Percentiles rank a stretch among this genome's conserved stretches.
These are phyloP conservation scores for Gallinago jamesoni DNA, from an alignment of 2,113 vertebrate genomes.

Conservation along the genomic window DNA sequence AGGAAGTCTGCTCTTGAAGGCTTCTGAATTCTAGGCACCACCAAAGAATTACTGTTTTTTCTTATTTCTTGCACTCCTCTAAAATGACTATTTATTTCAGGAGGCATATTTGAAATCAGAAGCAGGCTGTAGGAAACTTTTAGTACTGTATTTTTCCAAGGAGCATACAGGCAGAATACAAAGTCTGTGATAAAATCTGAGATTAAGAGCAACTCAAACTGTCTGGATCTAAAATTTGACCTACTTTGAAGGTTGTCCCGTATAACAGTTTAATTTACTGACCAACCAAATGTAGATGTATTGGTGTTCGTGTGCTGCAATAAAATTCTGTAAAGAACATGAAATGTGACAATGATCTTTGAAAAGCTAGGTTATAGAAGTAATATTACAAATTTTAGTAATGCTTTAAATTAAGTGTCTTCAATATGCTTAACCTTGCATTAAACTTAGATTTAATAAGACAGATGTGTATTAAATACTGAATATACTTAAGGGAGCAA, in stretches of 20 bases:
- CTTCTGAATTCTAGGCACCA: conserved; percentile 17
- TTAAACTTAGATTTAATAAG: conserved; percentile 63
- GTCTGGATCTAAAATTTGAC: conserved; percentile 61
- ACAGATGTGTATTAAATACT: conserved; percentile 44
- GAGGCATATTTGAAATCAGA: conserved; percentile 44
- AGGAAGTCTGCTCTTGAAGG: conserved; percentile 31
- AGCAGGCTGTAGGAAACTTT: neutral
- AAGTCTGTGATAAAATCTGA: conserved; percentile 31
- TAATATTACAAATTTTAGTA: conserved; percentile 68
- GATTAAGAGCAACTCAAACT: conserved; percentile 39
- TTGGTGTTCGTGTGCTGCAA: conserved; percentile 30
- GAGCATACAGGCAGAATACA: neutral
- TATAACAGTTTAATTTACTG: conserved; percentile 60
- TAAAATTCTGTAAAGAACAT: conserved; percentile 63
- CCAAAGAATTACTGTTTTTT: conserved; percentile 49
- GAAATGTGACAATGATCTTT: conserved; percentile 68
- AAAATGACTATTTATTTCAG: conserved; percentile 52
- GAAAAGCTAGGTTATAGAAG: conserved; percentile 65
- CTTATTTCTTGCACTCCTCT: conserved; percentile 33
- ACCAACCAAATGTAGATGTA: conserved; percentile 54
- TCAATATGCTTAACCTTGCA: conserved; percentile 68
- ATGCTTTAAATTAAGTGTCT: conserved; percentile 74
- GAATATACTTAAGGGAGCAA: conserved; percentile 61
- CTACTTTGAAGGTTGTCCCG: conserved; percentile 66
- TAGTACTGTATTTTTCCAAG: neutral